Evolutionary conservation across 1,140 invertebrate genomes (phyloP), one percentile per base, ranked within the genome.

Genomic region (Saccostrea cuccullata): DNA sequence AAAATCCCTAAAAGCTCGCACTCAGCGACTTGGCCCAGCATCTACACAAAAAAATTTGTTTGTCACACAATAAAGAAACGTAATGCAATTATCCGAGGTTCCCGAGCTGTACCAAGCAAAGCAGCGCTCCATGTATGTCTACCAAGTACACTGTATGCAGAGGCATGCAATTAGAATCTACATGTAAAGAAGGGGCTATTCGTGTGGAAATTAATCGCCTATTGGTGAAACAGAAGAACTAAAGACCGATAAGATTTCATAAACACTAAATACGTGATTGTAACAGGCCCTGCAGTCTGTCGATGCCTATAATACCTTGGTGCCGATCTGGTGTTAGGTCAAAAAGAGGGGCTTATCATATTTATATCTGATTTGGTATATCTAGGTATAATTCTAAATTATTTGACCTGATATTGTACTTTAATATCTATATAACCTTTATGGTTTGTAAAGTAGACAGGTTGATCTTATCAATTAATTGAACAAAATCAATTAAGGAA

Each of bases 91-190:
- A 13, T 77, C 70, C 0, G 23, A 23, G 30, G 5, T n/a, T 36
- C 26, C 26, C 15, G 30, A 36, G 13, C 70, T 30, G 70, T 77
- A 77, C 70, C 70, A 77, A 12, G 70, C 70, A 26, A 77, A 77
- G 26, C 70, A 9, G 13, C 30, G 13, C 70, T 77, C 70, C 70
- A 26, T 77, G 15, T 77, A 30, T 77, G 70, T 77, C 13, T 77
- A 30, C 70, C 11, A 15, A 36, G 70, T 77, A 77, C 26, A 13
- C 11, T 36, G 70, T 30, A 30, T 77, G 70, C 26, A 30, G 70
- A 77, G 70, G 70, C 26, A 77, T 77, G 30, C 70, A 77, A 26
- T 77, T 77, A 77, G 70, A 77, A 77, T 77, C 70, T 77, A 77
- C 70, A 77, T 77, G 70, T 36, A 77, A 77, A 77, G 70, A 77